phyloP scores from a whole-genome alignment of 2,888 invertebrate genomes.

The Priocnemis perturbator region DNA sequence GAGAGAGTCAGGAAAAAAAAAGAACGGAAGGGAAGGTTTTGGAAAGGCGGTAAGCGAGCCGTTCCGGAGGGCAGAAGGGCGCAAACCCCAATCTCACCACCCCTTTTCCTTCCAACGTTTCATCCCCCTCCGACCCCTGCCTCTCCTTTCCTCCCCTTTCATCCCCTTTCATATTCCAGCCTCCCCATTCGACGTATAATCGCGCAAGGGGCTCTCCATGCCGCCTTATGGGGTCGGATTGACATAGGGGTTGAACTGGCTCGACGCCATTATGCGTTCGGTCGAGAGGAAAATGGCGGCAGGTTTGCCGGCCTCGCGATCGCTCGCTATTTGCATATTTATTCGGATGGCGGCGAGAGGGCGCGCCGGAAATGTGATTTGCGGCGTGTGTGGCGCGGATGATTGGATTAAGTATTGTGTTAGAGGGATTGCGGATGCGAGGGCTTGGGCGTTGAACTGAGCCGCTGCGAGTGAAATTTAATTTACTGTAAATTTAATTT shows the following conservation, averaged over 20 bases:
- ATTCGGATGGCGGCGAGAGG: too few species aligned
- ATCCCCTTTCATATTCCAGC: slow-evolving; percentile 18
- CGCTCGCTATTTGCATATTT: too few species aligned
- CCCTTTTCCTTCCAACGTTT: slow-evolving; percentile 24
- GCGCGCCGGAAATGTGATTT: too few species aligned
- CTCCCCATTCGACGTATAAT: slow-evolving; percentile 57
- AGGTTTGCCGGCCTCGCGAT: not conserved
- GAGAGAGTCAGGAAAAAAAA: slow-evolving; percentile 44
- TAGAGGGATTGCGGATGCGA: too few species aligned
- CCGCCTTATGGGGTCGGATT: slow-evolving; percentile 17
- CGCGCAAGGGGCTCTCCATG: slow-evolving; percentile 37
- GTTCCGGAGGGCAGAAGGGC: slow-evolving; percentile 62
- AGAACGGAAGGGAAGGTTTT: slow-evolving; percentile 51
- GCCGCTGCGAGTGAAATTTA: too few species aligned
- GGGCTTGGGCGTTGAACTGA: too few species aligned
- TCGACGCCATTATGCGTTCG: slow-evolving; percentile 73
- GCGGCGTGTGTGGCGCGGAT: too few species aligned
- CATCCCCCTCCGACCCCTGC: slow-evolving; percentile 24
- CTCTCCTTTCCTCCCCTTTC: slow-evolving; percentile 22
- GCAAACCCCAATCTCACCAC: slow-evolving; percentile 47
- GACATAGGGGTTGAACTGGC: slow-evolving; percentile 45
- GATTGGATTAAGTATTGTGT: too few species aligned
- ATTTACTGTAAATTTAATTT: too few species aligned
- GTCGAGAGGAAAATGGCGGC: slow-evolving; percentile 73
- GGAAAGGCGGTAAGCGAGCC: slow-evolving; percentile 64